Conservation (phyloP, 2,888 invertebrate species). For the Mellilla xanthometata region DNA sequence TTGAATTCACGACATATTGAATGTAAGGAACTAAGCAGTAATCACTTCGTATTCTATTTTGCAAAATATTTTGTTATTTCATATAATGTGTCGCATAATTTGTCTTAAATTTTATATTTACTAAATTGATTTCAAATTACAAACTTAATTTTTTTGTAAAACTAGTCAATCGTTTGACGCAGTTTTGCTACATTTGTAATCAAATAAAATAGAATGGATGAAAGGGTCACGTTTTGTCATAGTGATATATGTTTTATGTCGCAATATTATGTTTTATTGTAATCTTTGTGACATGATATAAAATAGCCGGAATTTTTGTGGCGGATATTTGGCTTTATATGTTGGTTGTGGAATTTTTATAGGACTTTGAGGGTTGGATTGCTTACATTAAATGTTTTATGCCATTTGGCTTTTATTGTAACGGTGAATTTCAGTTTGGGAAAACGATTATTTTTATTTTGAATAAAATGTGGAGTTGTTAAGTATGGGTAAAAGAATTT, state of each 20-base stretch:
- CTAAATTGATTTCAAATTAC: conserved; percentile 69
- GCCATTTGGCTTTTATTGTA: conserved; percentile 11
- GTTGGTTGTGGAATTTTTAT: conserved; percentile 25
- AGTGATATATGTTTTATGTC: conserved; percentile 31
- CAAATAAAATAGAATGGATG: conserved; percentile 57
- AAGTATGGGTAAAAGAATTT: too few species aligned
- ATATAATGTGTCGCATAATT: too few species aligned
- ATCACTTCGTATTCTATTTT: too few species aligned
- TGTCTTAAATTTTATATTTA: too few species aligned
- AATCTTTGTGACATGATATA: conserved; percentile 43
- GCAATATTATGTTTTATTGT: conserved; percentile 46
- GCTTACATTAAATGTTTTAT: conserved; percentile 17
- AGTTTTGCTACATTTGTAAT: conserved; percentile 65
- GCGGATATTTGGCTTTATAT: conserved; percentile 35
- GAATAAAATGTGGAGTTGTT: too few species aligned
- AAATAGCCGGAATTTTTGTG: conserved; percentile 44
- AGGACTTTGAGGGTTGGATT: conserved; percentile 12
- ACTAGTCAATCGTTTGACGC: conserved; percentile 65
- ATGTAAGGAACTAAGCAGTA: too few species aligned
- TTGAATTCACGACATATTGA: too few species aligned
- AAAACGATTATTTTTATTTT: too few species aligned
- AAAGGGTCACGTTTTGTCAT: conserved; percentile 53
- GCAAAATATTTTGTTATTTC: too few species aligned
- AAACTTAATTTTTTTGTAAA: conserved; percentile 61
- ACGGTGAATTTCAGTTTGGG: conserved; percentile 9